Evolutionary conservation across 2,888 invertebrate species (phyloP).

Genomic region (Acheta domesticus): DNA sequence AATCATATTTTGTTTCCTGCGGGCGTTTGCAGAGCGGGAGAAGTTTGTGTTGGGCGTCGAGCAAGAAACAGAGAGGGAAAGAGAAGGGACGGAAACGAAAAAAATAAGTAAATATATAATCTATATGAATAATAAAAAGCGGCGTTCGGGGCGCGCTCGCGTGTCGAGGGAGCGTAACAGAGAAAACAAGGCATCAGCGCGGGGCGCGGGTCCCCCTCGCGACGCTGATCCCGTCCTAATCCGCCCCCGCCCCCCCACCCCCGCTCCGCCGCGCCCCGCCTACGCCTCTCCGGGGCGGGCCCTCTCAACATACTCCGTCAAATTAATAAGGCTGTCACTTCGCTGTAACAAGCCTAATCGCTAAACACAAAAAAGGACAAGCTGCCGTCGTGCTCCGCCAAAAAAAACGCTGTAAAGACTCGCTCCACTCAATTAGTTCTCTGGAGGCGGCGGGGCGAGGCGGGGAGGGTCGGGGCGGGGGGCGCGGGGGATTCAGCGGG

Average conservation of each 20-base stretch:
- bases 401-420: constrained; percentile 36
- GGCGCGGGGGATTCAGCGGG: neutral
- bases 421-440: constrained; percentile 37
- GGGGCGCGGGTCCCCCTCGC: neutral
- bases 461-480: neutral
- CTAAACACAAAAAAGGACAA: constrained; percentile 33
- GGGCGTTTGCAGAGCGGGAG: neutral
- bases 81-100: neutral
- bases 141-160: constrained; percentile 4
- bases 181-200: neutral
- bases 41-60: too few species aligned
- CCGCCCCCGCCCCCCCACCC: constrained; percentile 11
- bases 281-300: constrained; percentile 20
- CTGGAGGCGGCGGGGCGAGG: constrained; percentile 19
- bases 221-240: constrained; percentile 19
- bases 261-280: neutral
- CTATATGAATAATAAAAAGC: constrained; percentile 2
- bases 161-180: constrained; percentile 19
- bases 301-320: constrained; percentile 36
- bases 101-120: neutral
- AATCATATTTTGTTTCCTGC: constrained; percentile 18
- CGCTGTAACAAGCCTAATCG: constrained; percentile 40
- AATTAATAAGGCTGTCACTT: constrained; percentile 40
- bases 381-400: constrained; percentile 12
- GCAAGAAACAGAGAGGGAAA: too few species aligned